phyloP scores from a whole-genome alignment of 2,797 vertebrate genomes.

The Nannoperca obscura region DNA sequence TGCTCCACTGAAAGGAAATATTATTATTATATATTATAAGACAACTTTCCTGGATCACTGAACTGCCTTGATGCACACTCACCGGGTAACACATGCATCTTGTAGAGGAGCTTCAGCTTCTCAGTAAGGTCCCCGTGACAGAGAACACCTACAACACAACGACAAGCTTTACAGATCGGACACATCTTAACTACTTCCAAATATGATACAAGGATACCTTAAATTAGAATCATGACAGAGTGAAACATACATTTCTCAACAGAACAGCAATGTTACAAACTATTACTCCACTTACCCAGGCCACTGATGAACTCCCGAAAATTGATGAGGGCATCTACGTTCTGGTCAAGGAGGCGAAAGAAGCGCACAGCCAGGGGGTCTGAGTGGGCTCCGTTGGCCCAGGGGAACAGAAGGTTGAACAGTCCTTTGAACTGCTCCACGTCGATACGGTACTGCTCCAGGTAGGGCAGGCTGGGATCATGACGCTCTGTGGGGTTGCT shows the following conservation, averaged over 20 bases:
- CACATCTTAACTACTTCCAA: neutral
- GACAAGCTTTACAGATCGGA: neutral
- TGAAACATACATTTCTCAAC: neutral
- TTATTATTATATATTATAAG: neutral
- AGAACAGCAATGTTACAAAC: neutral
- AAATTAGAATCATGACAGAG: neutral
- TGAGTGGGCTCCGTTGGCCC: slow-evolving; percentile 93
- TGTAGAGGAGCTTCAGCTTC: slow-evolving; percentile 96
- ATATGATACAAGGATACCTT: neutral
- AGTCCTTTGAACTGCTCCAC: slow-evolving; percentile 97
- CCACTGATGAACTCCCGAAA: slow-evolving; percentile 96
- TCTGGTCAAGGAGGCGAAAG: slow-evolving; percentile 93
- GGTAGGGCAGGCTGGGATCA: slow-evolving; percentile 96
- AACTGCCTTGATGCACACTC: slow-evolving; percentile 62
- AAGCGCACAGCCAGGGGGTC: slow-evolving; percentile 91
- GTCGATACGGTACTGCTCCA: slow-evolving; percentile 98
- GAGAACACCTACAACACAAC: slow-evolving; percentile 87
- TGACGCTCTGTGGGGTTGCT: slow-evolving; percentile 94
- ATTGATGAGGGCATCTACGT: slow-evolving; percentile 94
- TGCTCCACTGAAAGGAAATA: neutral
- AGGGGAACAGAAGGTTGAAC: slow-evolving; percentile 94
- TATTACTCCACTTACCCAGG: slow-evolving; percentile 83
- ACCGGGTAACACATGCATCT: slow-evolving; percentile 96
- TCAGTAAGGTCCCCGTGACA: slow-evolving; percentile 96
- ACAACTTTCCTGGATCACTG: neutral